A percentile compares a stretch with the other conserved stretches of the same genome.
Evolutionary conservation across 2,888 invertebrate genomes (phyloP).

Genomic region (Phrixothrix hirtus): DNA sequence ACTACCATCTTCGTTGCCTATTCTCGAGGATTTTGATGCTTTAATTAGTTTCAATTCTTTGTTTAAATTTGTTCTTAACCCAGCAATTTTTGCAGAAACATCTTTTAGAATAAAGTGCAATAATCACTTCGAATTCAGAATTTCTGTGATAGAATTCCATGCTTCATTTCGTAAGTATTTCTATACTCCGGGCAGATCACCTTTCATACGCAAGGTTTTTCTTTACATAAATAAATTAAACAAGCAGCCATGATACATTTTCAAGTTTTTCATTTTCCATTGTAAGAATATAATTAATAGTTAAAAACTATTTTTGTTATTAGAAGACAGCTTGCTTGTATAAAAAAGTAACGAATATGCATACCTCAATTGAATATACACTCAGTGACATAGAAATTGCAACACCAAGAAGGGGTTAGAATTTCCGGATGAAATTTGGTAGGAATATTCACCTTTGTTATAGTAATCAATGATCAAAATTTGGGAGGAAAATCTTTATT

Average conservation of each 20-base stretch:
- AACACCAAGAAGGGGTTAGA: too few relatives aligned
- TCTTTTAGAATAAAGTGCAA: not conserved
- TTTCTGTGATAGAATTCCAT: not conserved
- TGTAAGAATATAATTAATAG: too few relatives aligned
- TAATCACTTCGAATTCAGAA: not conserved
- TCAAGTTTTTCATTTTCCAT: conserved; percentile 1
- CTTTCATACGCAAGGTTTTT: not conserved
- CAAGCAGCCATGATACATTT: not conserved
- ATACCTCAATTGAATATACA: too few relatives aligned
- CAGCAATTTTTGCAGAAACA: not conserved
- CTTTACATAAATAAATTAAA: conserved; percentile 1
- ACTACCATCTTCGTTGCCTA: not conserved
- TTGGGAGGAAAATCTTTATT: too few relatives aligned
- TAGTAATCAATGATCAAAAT: too few relatives aligned
- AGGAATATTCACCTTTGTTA: too few relatives aligned
- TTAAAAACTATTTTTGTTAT: too few relatives aligned
- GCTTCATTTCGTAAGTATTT: not conserved
- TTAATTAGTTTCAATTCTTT: conserved; percentile 2
- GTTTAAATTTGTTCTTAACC: not conserved
- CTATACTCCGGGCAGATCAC: not conserved
- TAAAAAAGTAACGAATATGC: too few relatives aligned
- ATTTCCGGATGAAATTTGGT: too few relatives aligned
- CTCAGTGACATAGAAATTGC: too few relatives aligned
- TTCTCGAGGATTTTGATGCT: not conserved
- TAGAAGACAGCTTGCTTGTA: too few relatives aligned